These are phyloP conservation scores for Cristatella mucedo DNA, from an alignment of 2,888 invertebrate genomes.

Conservation along the genomic window DNA sequence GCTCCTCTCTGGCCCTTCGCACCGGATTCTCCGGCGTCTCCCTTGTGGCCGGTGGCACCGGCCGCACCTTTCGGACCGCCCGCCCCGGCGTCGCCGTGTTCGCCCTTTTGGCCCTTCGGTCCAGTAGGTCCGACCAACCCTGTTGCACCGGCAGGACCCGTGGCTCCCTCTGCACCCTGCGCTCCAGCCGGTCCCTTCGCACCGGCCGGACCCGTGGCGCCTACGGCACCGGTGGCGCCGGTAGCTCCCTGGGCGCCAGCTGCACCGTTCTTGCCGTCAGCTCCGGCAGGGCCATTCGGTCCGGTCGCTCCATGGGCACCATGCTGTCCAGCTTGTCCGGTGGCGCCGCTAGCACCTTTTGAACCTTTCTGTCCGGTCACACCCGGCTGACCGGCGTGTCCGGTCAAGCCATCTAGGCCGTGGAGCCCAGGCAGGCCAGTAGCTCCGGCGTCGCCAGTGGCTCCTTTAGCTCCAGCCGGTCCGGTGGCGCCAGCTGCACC, in stretches of 20 bases:
- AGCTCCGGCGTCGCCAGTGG: conserved; percentile 8
- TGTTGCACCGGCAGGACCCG: conserved; percentile 8
- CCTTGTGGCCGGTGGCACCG: neutral
- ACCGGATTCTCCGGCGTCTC: neutral
- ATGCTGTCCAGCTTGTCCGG: conserved; percentile 8
- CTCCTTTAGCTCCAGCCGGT: conserved; percentile 2
- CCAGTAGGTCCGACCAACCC: conserved; percentile 8
- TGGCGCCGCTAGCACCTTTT: neutral
- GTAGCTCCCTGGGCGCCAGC: conserved; percentile 7
- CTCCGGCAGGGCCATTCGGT: conserved; percentile 2
- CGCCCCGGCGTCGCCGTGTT: conserved; percentile 1
- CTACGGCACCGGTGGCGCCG: conserved; percentile 7
- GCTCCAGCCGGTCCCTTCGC: conserved; percentile 10
- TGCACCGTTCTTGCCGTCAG: conserved; percentile 5
- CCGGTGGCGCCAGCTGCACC: conserved; percentile 3
- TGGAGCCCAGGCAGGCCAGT: conserved; percentile 5
- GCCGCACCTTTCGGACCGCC: neutral
- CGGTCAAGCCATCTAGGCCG: conserved; percentile 7
- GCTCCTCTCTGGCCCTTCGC: neutral
- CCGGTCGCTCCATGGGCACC: conserved; percentile 9
- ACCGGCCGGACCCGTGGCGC: conserved; percentile 5
- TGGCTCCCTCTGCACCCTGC: conserved; percentile 4
- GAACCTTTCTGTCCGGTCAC: conserved; percentile 1
- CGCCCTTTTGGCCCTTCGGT: conserved; percentile 6
- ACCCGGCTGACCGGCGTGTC: conserved; percentile 4